Conservation (phyloP, 2,113 vertebrate genomes). For the Caranx ignobilis region DNA sequence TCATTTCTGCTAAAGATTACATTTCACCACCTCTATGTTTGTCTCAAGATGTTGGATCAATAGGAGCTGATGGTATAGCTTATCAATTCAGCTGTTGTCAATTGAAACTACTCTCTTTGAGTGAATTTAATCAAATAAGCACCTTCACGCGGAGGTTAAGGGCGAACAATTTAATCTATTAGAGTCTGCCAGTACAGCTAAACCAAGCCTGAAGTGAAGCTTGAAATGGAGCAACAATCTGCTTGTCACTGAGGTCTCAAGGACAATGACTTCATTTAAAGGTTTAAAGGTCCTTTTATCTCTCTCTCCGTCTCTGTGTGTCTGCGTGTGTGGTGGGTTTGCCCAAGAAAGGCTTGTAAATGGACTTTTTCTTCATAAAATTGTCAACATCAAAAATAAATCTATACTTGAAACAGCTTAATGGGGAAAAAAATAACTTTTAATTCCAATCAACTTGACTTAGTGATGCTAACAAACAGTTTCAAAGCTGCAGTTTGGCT, state of each 20-base stretch:
- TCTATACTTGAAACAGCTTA: not conserved
- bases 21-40: not conserved
- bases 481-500: constrained; percentile 37
- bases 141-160: constrained; percentile 4
- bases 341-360: not conserved
- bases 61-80: not conserved
- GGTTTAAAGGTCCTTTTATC: constrained; percentile 26
- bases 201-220: constrained; percentile 24
- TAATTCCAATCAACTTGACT: not conserved
- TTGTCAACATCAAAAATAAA: not conserved
- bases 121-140: not conserved
- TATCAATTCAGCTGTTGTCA: not conserved
- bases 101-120: constrained; percentile 2
- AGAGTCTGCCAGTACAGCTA: not conserved
- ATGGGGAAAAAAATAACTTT: not conserved
- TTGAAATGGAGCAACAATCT: constrained; percentile 28
- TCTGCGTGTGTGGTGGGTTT: not conserved
- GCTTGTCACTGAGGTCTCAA: constrained; percentile 33
- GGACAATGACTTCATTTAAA: constrained; percentile 36
- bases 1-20: constrained; percentile 15
- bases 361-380: not conserved
- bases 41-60: not conserved
- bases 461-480: not conserved
- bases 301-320: not conserved
- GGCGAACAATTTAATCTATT: constrained; percentile 12